Conservation (phyloP, 2,113 vertebrate genomes). For the Alouatta palliata region DNA sequence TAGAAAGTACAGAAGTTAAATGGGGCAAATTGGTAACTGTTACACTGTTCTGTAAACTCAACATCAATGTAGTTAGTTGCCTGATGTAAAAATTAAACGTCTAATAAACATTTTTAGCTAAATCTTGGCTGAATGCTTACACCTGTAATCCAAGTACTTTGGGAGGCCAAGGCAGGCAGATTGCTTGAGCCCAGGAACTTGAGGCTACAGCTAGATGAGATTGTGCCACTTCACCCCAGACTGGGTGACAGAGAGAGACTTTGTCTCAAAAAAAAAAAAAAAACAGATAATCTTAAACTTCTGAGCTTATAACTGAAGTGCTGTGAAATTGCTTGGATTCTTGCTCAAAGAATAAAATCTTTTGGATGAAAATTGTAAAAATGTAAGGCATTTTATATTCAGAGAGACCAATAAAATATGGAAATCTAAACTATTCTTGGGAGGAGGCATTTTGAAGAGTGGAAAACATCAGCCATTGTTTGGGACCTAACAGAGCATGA, state of each 20-base stretch:
- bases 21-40: background rate
- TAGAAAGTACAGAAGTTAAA: background rate
- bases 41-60: background rate
- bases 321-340: background rate
- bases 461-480: background rate
- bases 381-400: background rate
- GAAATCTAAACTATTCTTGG: background rate
- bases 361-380: background rate
- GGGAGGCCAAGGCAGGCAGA: too few relatives aligned
- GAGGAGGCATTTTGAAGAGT: background rate
- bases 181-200: too few relatives aligned
- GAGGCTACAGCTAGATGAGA: too few relatives aligned
- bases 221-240: too few relatives aligned
- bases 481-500: background rate
- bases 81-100: background rate
- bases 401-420: background rate
- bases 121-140: too few relatives aligned
- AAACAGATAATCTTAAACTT: background rate
- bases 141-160: too few relatives aligned
- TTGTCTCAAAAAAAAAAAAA: too few relatives aligned
- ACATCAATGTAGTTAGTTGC: background rate
- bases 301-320: background rate
- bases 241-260: too few relatives aligned
- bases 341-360: background rate
- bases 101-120: background rate